Conservation (phyloP, 2,797 vertebrate species). For the Tachyglossus aculeatus region DNA sequence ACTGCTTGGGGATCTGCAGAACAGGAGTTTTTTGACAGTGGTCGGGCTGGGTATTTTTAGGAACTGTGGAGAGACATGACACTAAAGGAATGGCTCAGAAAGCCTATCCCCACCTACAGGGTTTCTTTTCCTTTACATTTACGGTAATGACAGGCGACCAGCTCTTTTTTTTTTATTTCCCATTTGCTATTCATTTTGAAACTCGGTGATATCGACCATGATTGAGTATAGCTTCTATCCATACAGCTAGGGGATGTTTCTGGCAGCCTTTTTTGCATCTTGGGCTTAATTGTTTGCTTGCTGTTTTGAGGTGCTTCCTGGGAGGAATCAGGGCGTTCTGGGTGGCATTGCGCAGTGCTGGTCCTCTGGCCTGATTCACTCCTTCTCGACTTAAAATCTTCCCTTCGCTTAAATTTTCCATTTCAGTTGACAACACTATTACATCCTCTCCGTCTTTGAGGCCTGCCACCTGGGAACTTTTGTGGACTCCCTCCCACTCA, state of each 20-base stretch:
- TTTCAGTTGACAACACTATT: no score
- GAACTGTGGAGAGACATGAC: conserved; percentile 49
- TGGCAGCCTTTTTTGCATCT: neutral
- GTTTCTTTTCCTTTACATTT: conserved; percentile 73
- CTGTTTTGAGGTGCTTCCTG: neutral
- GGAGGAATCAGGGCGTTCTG: neutral
- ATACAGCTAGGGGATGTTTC: conserved; percentile 16
- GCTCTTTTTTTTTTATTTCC: conserved; percentile 60
- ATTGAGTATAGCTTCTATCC: conserved; percentile 42
- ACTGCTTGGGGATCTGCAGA: conserved; percentile 29
- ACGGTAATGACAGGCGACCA: conserved; percentile 69
- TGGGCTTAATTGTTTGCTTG: neutral
- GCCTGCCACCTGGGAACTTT: no score
- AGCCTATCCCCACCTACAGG: conserved; percentile 72
- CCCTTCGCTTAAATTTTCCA: no score
- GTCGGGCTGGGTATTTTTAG: conserved; percentile 53
- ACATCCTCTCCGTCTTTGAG: no score
- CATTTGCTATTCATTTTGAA: conserved; percentile 72
- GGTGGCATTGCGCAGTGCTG: neutral
- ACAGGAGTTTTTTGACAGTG: conserved; percentile 37
- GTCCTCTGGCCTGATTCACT: accelerated
- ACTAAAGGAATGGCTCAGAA: conserved; percentile 63
- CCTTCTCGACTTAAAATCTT: no score
- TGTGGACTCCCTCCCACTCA: no score
- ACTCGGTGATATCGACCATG: conserved; percentile 61